phyloP scores from a whole-genome alignment of 2,888 invertebrate genomes.

The Drosophila kuntzei region DNA sequence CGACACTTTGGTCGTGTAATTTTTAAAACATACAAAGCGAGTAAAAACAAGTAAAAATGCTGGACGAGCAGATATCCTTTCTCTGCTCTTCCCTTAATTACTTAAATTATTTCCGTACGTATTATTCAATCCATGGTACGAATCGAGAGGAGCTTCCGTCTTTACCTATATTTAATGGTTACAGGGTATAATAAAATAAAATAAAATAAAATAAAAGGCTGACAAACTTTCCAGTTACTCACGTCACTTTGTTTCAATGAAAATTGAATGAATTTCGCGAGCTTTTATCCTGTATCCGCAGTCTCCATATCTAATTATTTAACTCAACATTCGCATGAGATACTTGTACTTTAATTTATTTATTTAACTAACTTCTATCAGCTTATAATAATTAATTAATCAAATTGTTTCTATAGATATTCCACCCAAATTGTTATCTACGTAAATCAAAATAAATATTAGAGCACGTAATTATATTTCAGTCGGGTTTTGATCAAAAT shows the following conservation, averaged over 20 bases:
- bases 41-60: slow-evolving; percentile 6
- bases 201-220: slow-evolving; percentile 30
- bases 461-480: slow-evolving; percentile 12
- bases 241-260: slow-evolving; percentile 51
- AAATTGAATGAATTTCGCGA: slow-evolving; percentile 38
- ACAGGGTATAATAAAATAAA: slow-evolving; percentile 18
- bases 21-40: slow-evolving; percentile 43
- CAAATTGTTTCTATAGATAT: not conserved
- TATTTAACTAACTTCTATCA: not conserved
- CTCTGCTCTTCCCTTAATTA: not conserved
- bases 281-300: slow-evolving; percentile 4
- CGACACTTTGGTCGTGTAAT: slow-evolving; percentile 66
- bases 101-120: not conserved
- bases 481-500: slow-evolving; percentile 17
- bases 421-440: not conserved
- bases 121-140: not conserved
- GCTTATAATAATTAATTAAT: slow-evolving; percentile 11
- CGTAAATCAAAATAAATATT: slow-evolving; percentile 8
- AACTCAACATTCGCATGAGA: not conserved
- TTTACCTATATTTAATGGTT: not conserved
- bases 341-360: not conserved
- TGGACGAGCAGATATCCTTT: slow-evolving; percentile 3
- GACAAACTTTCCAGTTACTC: slow-evolving; percentile 30
- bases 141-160: not conserved
- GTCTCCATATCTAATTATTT: not conserved